A percentile compares a stretch with the other conserved stretches of the same genome.
Conservation (phyloP, 1,140 invertebrate genomes). For the Nymphalis io region DNA sequence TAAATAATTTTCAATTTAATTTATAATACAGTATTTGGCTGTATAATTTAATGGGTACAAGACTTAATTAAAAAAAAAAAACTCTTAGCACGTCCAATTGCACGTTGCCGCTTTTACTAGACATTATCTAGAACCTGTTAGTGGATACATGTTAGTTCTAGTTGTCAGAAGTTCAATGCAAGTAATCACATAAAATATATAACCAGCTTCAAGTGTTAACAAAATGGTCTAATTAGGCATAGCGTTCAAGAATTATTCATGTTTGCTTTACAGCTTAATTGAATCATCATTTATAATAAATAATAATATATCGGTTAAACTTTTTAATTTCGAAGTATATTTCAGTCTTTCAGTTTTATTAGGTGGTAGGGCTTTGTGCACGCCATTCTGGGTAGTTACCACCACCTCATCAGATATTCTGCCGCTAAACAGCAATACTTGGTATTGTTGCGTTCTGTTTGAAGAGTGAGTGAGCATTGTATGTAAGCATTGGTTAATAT, state of each 20-base stretch:
- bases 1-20: too few relatives aligned
- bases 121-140: background rate
- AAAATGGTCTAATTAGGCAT: background rate
- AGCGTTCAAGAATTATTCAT: background rate
- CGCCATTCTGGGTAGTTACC: too few relatives aligned
- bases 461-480: too few relatives aligned
- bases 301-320: background rate
- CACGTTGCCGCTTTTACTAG: conserved; percentile 4
- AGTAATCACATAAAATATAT: background rate
- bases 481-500: too few relatives aligned
- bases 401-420: too few relatives aligned
- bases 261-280: background rate
- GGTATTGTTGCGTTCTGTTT: too few relatives aligned
- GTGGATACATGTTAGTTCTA: background rate
- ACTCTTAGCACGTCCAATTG: background rate
- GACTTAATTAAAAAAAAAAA: background rate
- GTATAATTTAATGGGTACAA: background rate
- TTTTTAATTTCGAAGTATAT: background rate
- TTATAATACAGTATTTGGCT: background rate
- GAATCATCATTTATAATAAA: background rate
- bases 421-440: too few relatives aligned
- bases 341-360: too few relatives aligned
- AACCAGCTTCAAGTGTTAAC: background rate
- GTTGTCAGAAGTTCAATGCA: conserved; percentile 6
- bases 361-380: too few relatives aligned